A percentile compares a stretch with the other conserved stretches of the same genome.
These are phyloP conservation scores for Mythimna impura DNA, from an alignment of 2,888 invertebrate genomes.

Conservation along the genomic window DNA sequence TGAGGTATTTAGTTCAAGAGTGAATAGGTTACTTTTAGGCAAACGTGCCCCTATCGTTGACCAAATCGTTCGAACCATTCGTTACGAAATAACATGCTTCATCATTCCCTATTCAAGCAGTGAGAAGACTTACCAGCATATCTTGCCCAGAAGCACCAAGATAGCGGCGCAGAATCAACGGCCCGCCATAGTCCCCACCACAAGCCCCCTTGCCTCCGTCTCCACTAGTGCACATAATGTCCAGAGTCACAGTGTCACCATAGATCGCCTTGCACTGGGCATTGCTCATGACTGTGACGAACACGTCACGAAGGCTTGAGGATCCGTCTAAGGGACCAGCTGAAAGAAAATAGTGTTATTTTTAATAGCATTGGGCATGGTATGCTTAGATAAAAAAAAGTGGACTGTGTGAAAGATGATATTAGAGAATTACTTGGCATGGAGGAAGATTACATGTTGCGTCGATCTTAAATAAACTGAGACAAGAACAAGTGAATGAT, in stretches of 20 bases:
- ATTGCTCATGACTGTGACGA: slow-evolving; percentile 33
- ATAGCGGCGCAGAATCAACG: slow-evolving; percentile 38
- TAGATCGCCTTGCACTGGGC: slow-evolving; percentile 21
- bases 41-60: too few relatives aligned
- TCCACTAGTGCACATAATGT: slow-evolving; percentile 34
- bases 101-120: background rate
- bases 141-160: slow-evolving; percentile 21
- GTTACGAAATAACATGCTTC: too few relatives aligned
- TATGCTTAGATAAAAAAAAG: background rate
- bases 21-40: too few relatives aligned
- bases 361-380: background rate
- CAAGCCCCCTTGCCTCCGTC: slow-evolving; percentile 37
- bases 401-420: background rate
- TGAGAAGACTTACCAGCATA: slow-evolving; percentile 24
- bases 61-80: too few relatives aligned
- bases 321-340: slow-evolving; percentile 6
- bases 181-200: slow-evolving; percentile 38
- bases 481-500: background rate
- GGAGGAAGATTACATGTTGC: too few relatives aligned
- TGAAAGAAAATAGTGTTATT: background rate
- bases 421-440: too few relatives aligned
- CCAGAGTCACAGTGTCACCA: slow-evolving; percentile 19
- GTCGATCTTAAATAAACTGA: background rate
- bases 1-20: too few relatives aligned
- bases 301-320: slow-evolving; percentile 38